Percentiles rank a stretch among this genome's conserved stretches.
Conservation (phyloP, 2,888 invertebrate species). For the Tipula confusa region DNA sequence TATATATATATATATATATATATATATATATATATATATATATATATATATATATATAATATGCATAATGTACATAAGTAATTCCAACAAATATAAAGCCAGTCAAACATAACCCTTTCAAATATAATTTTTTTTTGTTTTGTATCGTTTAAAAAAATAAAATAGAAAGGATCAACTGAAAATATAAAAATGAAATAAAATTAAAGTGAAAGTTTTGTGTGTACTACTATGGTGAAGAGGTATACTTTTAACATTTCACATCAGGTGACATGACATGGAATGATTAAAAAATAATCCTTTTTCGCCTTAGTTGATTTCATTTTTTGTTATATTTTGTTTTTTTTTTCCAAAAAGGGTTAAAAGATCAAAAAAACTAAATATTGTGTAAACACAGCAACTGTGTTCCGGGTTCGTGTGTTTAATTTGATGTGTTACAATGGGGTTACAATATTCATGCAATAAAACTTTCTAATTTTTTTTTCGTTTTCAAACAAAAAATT, state of each 20-base stretch:
- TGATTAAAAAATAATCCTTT: constrained; percentile 20
- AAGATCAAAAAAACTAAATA: neutral
- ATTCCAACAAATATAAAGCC: neutral
- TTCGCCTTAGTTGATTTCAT: neutral
- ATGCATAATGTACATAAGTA: neutral
- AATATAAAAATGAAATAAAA: constrained; percentile 8
- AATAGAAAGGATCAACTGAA: neutral
- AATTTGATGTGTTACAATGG: neutral
- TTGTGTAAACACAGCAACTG: constrained; percentile 13
- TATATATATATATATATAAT: neutral
- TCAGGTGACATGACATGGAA: constrained; percentile 3
- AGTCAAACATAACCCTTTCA: constrained; percentile 17
- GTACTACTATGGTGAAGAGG: neutral
- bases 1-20: neutral
- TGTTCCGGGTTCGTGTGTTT: constrained; percentile 29
- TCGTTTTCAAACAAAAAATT: neutral
- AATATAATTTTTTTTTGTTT: neutral
- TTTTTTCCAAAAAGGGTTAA: neutral
- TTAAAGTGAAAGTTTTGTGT: neutral
- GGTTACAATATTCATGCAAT: constrained; percentile 27
- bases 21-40: neutral
- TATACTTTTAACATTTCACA: constrained; percentile 16
- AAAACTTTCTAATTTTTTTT: constrained; percentile 26
- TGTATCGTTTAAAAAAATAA: neutral
- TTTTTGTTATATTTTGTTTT: no score